Evolutionary conservation across 2,888 invertebrate genomes (phyloP).

Genomic region (Linyphia triangularis): DNA sequence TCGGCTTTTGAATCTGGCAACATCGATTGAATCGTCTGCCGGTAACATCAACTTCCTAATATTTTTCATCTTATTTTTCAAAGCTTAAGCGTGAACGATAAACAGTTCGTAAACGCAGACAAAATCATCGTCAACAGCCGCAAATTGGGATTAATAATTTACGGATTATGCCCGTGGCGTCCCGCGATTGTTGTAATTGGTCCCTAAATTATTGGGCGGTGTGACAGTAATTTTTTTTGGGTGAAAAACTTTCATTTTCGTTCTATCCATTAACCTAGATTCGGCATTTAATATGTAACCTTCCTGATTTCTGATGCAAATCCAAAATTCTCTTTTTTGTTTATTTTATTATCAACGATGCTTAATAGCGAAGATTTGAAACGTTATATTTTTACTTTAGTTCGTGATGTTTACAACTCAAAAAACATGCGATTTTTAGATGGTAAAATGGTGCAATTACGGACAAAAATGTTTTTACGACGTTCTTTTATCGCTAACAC

Average conservation of each 20-base stretch:
- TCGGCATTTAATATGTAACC: not conserved
- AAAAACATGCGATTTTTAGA: too few species aligned
- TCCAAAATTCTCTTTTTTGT: too few species aligned
- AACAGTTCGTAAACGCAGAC: conserved; percentile 28
- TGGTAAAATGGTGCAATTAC: too few species aligned
- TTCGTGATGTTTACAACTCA: too few species aligned
- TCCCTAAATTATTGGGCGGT: conserved; percentile 47
- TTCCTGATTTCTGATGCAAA: not conserved
- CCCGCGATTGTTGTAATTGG: conserved; percentile 23
- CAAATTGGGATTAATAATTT: conserved; percentile 33
- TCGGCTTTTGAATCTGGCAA: not conserved
- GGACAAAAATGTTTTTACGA: too few species aligned
- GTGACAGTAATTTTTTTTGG: conserved; percentile 43
- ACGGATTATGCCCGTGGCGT: conserved; percentile 37
- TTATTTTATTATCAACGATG: too few species aligned
- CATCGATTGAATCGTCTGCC: not conserved
- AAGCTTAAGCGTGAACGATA: not conserved
- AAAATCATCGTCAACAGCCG: conserved; percentile 12
- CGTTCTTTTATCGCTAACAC: too few species aligned
- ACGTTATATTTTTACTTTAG: too few species aligned
- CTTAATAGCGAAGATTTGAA: too few species aligned
- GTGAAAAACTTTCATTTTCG: conserved; percentile 40
- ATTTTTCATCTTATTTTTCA: not conserved
- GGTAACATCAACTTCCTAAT: not conserved
- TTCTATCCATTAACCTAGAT: conserved; percentile 51